Conservation (phyloP, 1,140 invertebrate species). For the Pollicipes pollicipes region DNA sequence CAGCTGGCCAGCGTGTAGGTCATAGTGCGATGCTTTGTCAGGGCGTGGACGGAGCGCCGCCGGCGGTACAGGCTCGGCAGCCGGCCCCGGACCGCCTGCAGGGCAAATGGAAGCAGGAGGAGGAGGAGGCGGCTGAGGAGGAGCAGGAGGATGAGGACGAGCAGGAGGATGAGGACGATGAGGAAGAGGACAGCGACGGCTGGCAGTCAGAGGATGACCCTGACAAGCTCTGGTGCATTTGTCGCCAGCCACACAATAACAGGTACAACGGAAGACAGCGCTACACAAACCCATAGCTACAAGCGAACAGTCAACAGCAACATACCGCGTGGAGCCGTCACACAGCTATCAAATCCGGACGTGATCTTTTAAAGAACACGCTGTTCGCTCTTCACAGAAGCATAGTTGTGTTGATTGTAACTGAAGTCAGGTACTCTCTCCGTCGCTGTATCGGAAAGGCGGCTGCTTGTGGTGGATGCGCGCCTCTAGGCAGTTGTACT, state of each 20-base stretch:
- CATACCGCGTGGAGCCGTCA: too few species aligned
- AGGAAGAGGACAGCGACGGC: background rate
- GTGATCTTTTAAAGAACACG: too few species aligned
- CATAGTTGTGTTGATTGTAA: too few species aligned
- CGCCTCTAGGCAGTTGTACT: too few species aligned
- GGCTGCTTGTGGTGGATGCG: too few species aligned
- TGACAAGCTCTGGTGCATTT: conserved; percentile 86
- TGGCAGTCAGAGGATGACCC: conserved; percentile 63
- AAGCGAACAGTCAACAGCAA: too few species aligned
- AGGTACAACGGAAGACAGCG: conserved; percentile 30
- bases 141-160: background rate
- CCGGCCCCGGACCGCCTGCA: too few species aligned
- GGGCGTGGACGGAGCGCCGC: background rate
- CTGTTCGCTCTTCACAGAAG: too few species aligned
- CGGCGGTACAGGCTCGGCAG: background rate
- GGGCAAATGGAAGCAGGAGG: background rate
- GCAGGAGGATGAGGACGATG: background rate
- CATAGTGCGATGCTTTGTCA: background rate
- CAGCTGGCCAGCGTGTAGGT: background rate
- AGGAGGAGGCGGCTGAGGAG: background rate
- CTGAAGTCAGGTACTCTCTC: too few species aligned
- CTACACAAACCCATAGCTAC: too few species aligned
- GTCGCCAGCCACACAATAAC: conserved; percentile 84
- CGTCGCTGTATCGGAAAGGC: too few species aligned
- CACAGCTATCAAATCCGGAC: too few species aligned